Evolutionary conservation across 35 echinoderm and acorn worm species (phyloP).

Genomic region (Strongylocentrotus purpuratus): DNA sequence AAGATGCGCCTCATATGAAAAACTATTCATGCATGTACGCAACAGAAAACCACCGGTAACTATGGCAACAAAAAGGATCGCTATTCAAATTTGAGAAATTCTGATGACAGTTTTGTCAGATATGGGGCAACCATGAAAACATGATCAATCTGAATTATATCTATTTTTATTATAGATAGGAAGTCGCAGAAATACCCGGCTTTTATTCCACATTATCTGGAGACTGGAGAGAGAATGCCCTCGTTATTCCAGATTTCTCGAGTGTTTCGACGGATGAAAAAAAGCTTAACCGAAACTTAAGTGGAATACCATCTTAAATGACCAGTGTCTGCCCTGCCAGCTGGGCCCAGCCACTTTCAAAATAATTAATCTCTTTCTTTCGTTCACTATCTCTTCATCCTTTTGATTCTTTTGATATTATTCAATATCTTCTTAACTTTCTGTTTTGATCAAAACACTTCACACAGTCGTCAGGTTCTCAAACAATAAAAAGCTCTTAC

Average conservation of each 20-base stretch:
- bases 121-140: not conserved
- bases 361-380: not conserved
- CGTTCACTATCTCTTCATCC: not conserved
- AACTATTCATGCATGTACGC: not conserved
- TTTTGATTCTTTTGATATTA: not conserved
- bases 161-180: not conserved
- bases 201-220: not conserved
- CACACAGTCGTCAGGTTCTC: not conserved
- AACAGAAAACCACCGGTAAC: not conserved
- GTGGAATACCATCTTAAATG: not conserved
- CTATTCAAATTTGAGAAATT: not conserved
- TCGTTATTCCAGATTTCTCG: not conserved
- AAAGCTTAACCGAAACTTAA: not conserved
- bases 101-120: not conserved
- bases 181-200: not conserved
- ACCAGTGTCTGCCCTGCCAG: not conserved
- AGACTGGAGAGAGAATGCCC: not conserved
- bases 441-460: not conserved
- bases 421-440: not conserved
- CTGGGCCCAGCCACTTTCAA: not conserved
- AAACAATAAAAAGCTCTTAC: not conserved
- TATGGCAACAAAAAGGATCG: not conserved
- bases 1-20: not conserved
- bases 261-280: not conserved
- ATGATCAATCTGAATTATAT: conserved; percentile 6